Base-by-base conservation (phyloP, 2,888 invertebrate species). In the Perithous albicinctus region DNA sequence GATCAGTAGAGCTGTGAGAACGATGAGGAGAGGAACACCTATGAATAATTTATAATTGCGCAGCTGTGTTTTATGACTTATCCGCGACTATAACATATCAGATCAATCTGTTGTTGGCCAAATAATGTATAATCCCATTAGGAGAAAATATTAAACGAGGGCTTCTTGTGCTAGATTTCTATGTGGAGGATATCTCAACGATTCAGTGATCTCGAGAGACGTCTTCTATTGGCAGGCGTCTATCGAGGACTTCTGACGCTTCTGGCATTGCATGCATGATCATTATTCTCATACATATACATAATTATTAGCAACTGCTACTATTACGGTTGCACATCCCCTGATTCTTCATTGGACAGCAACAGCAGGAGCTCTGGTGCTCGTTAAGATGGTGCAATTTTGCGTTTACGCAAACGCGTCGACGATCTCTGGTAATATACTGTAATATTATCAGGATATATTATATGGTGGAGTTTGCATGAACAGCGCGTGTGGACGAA, bases 261-360 rank as follows among this genome's bases (percentile, higher is more conserved):
- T 43, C 46, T 29, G 59, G 23, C 15, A 48, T 76, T 79, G 72
- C 80, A 48, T 48, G 66, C 29, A 70, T 29, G 32, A 32, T 61
- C 35, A 80, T 79, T 74, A 73, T 73, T 73, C 64, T 66, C 38
- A 32, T 70, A 43, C 66, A n/a, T n/a, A n/a, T n/a, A n/a, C n/a
- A n/a, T n/a, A 59, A 64, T 76, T 76, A 73, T 56, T 66, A 29
- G 61, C 51, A 35, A 67, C 63, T 8, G 61, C 63, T 18, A 41
- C 41, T 83, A 84, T 84, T 84, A 82, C 84, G 82, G 77, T 84
- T 84, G 84, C 82, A 76, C 70, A 79, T 84, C 81, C 63, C 63
- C 38, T 56, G 23, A 63, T 74, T 70, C n/a, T 75, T 23, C 69
- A 67, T 35, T 56, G 51, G 72, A 59, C 59, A 12, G 59, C 48